Base-by-base conservation (phyloP, 1,140 invertebrate species). In the Neodiprion fabricii region DNA sequence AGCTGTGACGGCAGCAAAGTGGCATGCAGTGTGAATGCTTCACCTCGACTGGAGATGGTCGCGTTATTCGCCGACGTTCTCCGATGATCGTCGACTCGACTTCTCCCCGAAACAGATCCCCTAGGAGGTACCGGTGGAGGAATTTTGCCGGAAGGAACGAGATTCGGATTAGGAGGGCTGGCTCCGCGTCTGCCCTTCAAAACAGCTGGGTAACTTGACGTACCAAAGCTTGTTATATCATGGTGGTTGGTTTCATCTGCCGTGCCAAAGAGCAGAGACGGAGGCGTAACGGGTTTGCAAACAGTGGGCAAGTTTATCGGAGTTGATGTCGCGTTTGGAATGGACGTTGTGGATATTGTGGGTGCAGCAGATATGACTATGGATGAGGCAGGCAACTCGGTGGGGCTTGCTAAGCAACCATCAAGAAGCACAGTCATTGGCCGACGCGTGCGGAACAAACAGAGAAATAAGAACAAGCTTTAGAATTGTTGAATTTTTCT, bases 71-170 rank as follows among this genome's bases (percentile, higher is more conserved):
- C 76, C 14, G n/a, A 76, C 73, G 80, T 75, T 23, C 76, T 74
- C 74, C 53, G 67, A 14, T 73, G 68, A 47, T 73, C 72, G 73
- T 85, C 78, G 79, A 78, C 74, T 76, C 81, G 75, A 67, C 72
- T 79, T 40, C 79, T 79, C 76, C 28, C 70, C 48, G 70, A 71
- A 17, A 72, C 81, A 72, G 92, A 93, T n/a, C 95, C 94, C 74
- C 94, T 88, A 5, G 94, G 95, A 48, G 95, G 95, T 17, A 96
- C 94, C 12, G 95, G 95, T 40, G 95, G 95, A 9, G 94, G 94
- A 7, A 95, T 90, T 82, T 93, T 93, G 75, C 86, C 84, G 11
- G 85, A 85, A 50, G 86, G 85, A 12, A 87, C 85, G 49, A 86
- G 71, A 74, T 84, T 86, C 23, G 84, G 85, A 73, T 85, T 86